Evolutionary conservation across 2,113 vertebrate genomes (phyloP), one percentile per base, ranked within the genome.

Genomic region (Syngnathus floridae): DNA sequence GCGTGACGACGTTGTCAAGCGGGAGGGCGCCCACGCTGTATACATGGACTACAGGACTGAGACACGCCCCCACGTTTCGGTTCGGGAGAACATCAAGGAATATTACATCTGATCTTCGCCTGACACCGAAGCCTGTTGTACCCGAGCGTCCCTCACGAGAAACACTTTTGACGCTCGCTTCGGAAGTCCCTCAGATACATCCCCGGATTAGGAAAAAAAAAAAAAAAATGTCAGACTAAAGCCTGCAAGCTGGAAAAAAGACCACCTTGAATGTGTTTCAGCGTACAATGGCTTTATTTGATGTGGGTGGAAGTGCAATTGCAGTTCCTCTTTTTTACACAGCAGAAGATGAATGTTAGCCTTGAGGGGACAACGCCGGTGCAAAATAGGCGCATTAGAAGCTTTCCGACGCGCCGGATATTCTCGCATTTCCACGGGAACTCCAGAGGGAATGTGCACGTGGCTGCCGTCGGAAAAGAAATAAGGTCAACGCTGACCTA

Each of bases 31-130:
- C 35, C 91, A 92, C 72, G 89, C 88, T 70, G 77, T 93, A 17
- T 95, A 95, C 83, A 91, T 87, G 37, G 92, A 94, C 84, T 95
- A 95, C 86, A 91, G 93, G 86, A 91, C 93, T 81, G 93, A 97
- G 64, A 89, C 94, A 86, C 94, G 95, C 87, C 92, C 95, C 71
- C 95, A 97, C 86, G 93, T 91, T 82, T 82, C 95, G 72, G 91
- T 94, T 83, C 93, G 91, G 85, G 94, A 97, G 81, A 94, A 90
- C 87, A 95, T 95, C 87, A 91, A 94, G 79, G 96, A 99, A 74
- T 99, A 96, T 86, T 99, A 97, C 90, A 99, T 99, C 88, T 99
- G 90, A 97, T 54, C 37, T 40, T 26, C 11, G 8, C 58, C 11
- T 9, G 31, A 36, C 2, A 0, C 35, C 70, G 65, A 70, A 76